These are phyloP conservation scores for Holotrichia oblita DNA, from an alignment of 1,140 invertebrate genomes.

Conservation along the genomic window DNA sequence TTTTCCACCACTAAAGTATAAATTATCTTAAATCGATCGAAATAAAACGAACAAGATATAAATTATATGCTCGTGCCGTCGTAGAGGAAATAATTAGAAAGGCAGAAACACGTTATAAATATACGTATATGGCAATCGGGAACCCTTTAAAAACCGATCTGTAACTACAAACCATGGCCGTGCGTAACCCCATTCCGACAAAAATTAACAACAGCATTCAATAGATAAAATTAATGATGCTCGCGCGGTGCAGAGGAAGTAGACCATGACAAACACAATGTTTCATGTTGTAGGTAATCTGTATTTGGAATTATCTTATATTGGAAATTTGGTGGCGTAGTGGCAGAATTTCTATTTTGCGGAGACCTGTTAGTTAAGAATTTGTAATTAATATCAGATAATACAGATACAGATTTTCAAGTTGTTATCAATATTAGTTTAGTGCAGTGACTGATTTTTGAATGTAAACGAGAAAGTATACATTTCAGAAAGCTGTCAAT, in stretches of 20 bases:
- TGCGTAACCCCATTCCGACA: slow-evolving; percentile 24
- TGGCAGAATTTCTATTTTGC: too few species aligned
- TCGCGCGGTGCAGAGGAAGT: not conserved
- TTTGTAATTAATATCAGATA: too few species aligned
- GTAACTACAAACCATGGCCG: slow-evolving; percentile 15
- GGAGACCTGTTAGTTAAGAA: too few species aligned
- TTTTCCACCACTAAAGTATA: too few species aligned
- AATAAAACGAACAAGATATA: slow-evolving; percentile 15
- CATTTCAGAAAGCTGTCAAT: too few species aligned
- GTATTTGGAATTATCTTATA: slow-evolving; percentile 15
- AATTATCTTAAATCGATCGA: slow-evolving; percentile 3
- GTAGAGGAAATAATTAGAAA: slow-evolving; percentile 22
- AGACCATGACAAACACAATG: slow-evolving; percentile 28
- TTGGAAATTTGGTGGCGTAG: too few species aligned
- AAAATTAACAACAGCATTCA: slow-evolving; percentile 7
- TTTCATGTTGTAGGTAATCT: slow-evolving; percentile 11
- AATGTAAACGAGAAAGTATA: too few species aligned
- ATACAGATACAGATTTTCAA: too few species aligned
- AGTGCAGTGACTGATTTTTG: too few species aligned
- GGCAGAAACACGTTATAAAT: not conserved
- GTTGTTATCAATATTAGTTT: too few species aligned
- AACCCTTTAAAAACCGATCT: slow-evolving; percentile 28
- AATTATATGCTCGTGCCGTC: slow-evolving; percentile 17
- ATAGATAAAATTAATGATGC: slow-evolving; percentile 29
- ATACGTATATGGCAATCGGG: slow-evolving; percentile 13